phyloP scores from a whole-genome alignment of 1,140 invertebrate genomes.

The Ips typographus region DNA sequence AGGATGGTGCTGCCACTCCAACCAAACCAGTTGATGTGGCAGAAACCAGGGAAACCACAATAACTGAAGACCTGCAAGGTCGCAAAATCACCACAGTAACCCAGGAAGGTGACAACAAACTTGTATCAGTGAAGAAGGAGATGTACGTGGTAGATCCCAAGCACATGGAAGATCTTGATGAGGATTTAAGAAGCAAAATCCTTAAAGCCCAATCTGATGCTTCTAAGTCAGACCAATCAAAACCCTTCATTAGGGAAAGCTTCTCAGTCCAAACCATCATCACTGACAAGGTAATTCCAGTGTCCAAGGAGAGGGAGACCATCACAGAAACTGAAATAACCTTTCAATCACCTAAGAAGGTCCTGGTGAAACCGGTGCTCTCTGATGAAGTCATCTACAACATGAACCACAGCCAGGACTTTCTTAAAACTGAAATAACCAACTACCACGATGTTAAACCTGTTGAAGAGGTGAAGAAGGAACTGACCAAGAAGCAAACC shows the following conservation, averaged over 20 bases:
- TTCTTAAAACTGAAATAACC: slow-evolving; percentile 26
- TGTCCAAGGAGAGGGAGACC: slow-evolving; percentile 20
- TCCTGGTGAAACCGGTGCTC: slow-evolving; percentile 18
- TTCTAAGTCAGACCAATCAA: slow-evolving; percentile 3
- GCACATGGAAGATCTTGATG: slow-evolving; percentile 25
- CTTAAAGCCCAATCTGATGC: slow-evolving; percentile 21
- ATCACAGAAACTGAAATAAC: slow-evolving; percentile 23
- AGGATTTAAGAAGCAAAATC: slow-evolving; percentile 31
- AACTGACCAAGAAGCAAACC: background rate
- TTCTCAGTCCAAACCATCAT: slow-evolving; percentile 27
- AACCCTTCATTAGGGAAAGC: slow-evolving; percentile 30
- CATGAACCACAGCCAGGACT: slow-evolving; percentile 34
- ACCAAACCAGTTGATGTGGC: slow-evolving; percentile 15
- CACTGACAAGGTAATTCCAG: slow-evolving; percentile 21
- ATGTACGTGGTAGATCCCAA: slow-evolving; percentile 28
- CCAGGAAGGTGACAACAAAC: slow-evolving; percentile 29
- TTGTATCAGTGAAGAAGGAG: slow-evolving; percentile 30
- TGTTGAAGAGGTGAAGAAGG: slow-evolving; percentile 18
- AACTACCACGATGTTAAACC: slow-evolving; percentile 36
- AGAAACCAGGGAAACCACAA: slow-evolving; percentile 24
- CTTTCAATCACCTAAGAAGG: slow-evolving; percentile 17
- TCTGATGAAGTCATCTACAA: slow-evolving; percentile 32
- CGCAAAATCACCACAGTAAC: slow-evolving; percentile 24
- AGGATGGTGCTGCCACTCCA: slow-evolving; percentile 25
- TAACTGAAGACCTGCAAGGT: slow-evolving; percentile 26